Evolutionary conservation across 2,888 invertebrate species (phyloP).

Genomic region (Eledone cirrhosa): DNA sequence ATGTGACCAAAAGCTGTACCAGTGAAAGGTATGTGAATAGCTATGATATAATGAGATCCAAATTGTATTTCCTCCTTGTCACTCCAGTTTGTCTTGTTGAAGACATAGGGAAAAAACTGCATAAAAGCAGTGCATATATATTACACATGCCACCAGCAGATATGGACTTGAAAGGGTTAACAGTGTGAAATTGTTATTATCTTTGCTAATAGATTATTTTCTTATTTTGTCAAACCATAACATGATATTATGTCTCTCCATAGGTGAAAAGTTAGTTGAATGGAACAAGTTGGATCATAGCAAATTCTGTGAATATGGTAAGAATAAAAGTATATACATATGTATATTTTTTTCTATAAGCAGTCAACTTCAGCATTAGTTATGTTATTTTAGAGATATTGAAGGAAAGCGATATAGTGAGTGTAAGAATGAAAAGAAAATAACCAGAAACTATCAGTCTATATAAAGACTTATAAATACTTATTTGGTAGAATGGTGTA

Average conservation of each 20-base stretch:
- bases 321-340: slow-evolving; percentile 3
- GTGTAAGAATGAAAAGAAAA: too few species aligned
- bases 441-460: too few species aligned
- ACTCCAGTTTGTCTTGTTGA: not conserved
- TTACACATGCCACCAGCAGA: not conserved
- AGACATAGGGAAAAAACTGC: too few species aligned
- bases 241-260: not conserved
- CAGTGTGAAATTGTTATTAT: not conserved
- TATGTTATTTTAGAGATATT: not conserved
- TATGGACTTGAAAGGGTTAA: not conserved
- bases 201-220: not conserved
- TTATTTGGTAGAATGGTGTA: too few species aligned
- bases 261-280: slow-evolving; percentile 70
- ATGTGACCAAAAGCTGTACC: too few species aligned
- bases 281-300: slow-evolving; percentile 67
- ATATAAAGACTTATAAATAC: too few species aligned
- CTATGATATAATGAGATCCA: too few species aligned
- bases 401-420: too few species aligned
- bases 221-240: not conserved
- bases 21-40: too few species aligned
- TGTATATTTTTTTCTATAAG: not conserved
- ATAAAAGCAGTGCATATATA: too few species aligned
- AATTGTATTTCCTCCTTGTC: not conserved
- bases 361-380: not conserved
- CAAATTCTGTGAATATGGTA: slow-evolving; percentile 66